Base-by-base conservation (phyloP, 2,888 invertebrate genomes). In the Pseudoips prasinana region DNA sequence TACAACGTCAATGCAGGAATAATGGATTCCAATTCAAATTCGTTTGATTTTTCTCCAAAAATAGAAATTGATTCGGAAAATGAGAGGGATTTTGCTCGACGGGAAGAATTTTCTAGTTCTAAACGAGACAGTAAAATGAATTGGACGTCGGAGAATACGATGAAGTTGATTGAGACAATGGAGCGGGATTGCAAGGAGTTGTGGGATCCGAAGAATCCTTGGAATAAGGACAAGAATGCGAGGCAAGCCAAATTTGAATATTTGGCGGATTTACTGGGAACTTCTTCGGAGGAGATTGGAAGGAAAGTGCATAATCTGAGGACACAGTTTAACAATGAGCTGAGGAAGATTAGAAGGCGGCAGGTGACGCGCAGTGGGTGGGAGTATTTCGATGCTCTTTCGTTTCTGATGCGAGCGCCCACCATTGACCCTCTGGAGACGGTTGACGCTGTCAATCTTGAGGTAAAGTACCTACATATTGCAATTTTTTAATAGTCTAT, bases 371-470 rank as follows among this genome's bases (percentile, higher is more conserved):
- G 46, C 8, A 85, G 84, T 42, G 69, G 73, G 29, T 87, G 87
- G 87, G 86, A 86, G 58, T 82, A 87, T 46, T 87, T 87, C 48
- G 85, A 87, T 20, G 69, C 83, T 33, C 65, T 87, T 29, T 64
- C 73, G 36, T 87, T 85, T 40, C 55, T 86, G 41, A 59, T 72
- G 51, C 66, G 74, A 33, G 63, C 68, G 35, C 64, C 73, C 41
- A 41, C 58, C 29, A 51, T 37, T 33, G 80, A 84, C 46, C 68
- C 75, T 19, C 56, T 73, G 17, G 78, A 78, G 19, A 39, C 50
- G 14, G 53, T 73, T 37, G 83, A 84, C 22, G 64, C 73, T 29
- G 79, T 85, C 48, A 86, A 85, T 58, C 60, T 85, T 19, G 85
- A 72, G 82, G 86, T 86, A 64, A 30, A 66, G 50, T n/a, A n/a